These are phyloP conservation scores for Corydoras maculifer DNA, from an alignment of 2,113 vertebrate genomes.

Conservation along the genomic window DNA sequence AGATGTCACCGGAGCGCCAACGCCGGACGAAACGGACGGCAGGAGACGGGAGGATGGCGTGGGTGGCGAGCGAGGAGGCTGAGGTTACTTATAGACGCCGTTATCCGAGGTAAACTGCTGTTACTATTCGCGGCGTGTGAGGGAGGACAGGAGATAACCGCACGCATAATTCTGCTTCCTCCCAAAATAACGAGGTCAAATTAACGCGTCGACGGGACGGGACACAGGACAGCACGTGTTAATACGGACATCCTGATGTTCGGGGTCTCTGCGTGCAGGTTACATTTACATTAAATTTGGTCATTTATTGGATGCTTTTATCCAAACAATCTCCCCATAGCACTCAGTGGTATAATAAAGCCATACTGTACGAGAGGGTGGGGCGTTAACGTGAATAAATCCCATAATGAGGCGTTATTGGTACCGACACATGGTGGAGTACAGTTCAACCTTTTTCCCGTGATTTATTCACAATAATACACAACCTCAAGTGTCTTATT, in stretches of 20 bases:
- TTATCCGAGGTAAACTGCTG: slow-evolving; percentile 42
- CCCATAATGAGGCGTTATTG: too few species aligned
- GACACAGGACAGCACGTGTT: slow-evolving; percentile 1
- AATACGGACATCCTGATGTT: too few species aligned
- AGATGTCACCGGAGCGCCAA: not conserved
- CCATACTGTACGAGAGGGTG: too few species aligned
- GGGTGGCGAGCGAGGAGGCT: not conserved
- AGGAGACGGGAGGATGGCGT: not conserved
- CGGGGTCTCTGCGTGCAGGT: too few species aligned
- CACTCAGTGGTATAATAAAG: too few species aligned
- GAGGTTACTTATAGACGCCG: slow-evolving; percentile 45
- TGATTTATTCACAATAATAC: too few species aligned
- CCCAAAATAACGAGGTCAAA: slow-evolving; percentile 13
- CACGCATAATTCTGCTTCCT: slow-evolving; percentile 3
- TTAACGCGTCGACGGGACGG: not conserved
- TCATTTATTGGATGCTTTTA: too few species aligned
- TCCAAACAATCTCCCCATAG: not conserved
- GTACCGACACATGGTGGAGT: too few species aligned
- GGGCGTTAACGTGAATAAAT: too few species aligned
- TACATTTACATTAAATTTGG: too few species aligned
- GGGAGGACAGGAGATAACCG: slow-evolving; percentile 33
- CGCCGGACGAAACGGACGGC: not conserved
- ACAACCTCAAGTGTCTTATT: too few species aligned
- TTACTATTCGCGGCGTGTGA: slow-evolving; percentile 41
- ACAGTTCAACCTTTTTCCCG: too few species aligned